Percentiles rank a stretch among this genome's conserved stretches.
Evolutionary conservation across 2,113 vertebrate species (phyloP).

Genomic region (Trochalopteron elliotii): DNA sequence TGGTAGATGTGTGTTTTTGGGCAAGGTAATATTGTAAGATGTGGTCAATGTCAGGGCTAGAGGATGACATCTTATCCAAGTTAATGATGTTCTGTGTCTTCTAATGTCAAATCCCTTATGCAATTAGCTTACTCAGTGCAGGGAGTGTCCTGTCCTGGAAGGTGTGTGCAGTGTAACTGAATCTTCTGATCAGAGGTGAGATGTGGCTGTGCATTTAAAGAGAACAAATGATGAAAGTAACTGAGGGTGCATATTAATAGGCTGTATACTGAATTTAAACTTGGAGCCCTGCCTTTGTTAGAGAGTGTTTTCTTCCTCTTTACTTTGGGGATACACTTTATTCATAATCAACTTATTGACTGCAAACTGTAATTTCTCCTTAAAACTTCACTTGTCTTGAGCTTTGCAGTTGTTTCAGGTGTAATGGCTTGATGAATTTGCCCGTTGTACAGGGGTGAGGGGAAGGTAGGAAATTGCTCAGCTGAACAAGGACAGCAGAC

Average conservation of each 20-base stretch:
- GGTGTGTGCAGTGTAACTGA: not conserved
- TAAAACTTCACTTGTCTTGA: not conserved
- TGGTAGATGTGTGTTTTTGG: not conserved
- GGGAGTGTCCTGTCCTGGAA: not conserved
- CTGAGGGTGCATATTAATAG: not conserved
- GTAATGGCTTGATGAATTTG: not conserved
- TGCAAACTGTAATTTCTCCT: not conserved
- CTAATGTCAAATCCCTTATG: not conserved
- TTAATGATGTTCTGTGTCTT: not conserved
- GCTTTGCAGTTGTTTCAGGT: not conserved
- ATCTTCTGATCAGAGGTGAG: not conserved
- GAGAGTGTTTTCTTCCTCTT: not conserved
- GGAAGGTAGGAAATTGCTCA: not conserved
- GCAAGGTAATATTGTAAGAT: not conserved
- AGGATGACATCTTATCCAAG: not conserved
- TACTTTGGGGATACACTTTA: not conserved
- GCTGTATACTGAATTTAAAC: not conserved
- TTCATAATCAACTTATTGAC: not conserved
- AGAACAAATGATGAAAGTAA: not conserved
- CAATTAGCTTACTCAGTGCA: not conserved
- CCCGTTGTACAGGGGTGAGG: fast-evolving
- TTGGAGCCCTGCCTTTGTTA: not conserved
- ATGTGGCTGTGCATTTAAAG: not conserved
- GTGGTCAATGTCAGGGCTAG: not conserved
- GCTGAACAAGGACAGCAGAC: not conserved